Base-by-base conservation (phyloP, 2,888 invertebrate genomes). In the Linyphia triangularis region DNA sequence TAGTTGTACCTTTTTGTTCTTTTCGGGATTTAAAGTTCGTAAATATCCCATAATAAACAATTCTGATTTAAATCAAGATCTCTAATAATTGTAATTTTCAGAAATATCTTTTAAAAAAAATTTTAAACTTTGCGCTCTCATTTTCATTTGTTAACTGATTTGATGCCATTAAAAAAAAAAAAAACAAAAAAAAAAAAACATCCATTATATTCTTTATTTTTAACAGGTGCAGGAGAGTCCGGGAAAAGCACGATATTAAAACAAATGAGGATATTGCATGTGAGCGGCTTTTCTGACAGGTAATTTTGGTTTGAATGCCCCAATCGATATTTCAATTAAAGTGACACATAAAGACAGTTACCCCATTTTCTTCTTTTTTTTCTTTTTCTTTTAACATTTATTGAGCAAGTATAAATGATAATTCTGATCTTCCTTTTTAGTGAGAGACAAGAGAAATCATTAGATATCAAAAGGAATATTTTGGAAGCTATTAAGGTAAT, bases 171-270 rank as follows among this genome's bases (percentile, higher is more conserved):
- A n/a, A n/a, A n/a, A n/a, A n/a, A n/a, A n/a, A n/a, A 40, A 1
- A 40, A 40, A 40, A 40, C 13, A 10, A 13, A 40, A 40, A 10
- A n/a, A 57, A n/a, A 5, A 57, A 57, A n/a, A 57, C 57, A n/a
- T 13, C 16, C 16, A 57, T 57, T 57, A 13, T n/a, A 13, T 57
- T 57, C 16, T 19, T 57, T 69, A 7, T 22, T 30, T 73, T 83
- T 16, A 16, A 92, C 91, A 94, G 91, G 95, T 0, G 95, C 96
- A 0, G 96, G 96, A 0, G 96, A 96, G 92, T 96, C 96, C 10
- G 96, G 96, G 0, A 97, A 97, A 92, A 96, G 96, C 0, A 97
- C 97, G 0, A 96, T 97, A 19, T 95, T 96, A 28, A 97, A 97
- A 92, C 97, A 97, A 93, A 97, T 97, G 96, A 96, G 95, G 92